Evolutionary conservation across 2,797 vertebrate genomes (phyloP), one percentile per base, ranked within the genome.

Genomic region (Centroberyx gerrardi): DNA sequence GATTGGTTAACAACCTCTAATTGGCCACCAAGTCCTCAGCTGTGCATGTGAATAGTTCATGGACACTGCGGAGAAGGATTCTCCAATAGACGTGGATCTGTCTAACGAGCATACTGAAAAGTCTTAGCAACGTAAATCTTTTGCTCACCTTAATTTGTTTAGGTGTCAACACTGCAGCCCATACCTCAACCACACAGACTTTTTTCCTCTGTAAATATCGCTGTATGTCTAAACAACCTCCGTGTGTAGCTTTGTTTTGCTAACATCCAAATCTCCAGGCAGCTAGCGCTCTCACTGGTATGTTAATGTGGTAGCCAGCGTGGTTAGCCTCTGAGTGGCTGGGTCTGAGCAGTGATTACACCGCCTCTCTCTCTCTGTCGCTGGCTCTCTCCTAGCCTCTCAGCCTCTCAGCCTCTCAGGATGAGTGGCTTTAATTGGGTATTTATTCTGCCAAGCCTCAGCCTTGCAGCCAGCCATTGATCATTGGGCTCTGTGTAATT

Each of bases 351-450:
- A 49, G 69, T 85, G 81, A 85, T 81, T 77, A 65, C 74, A 55
- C 48, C 70, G n/a, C 68, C 72, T 58, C 33, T 53, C 48, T 75
- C 72, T 59, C 38, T 67, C 59, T 64, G 68, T 69, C 67, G 28
- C 36, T 76, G 46, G 68, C 62, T 54, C 55, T 73, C 67, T 27
- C 59, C 75, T 53, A 70, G 56, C 60, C 62, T 73, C 2, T 27
- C 62, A 59, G 73, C 62, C 60, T 27, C 80, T 64, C 18, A 76
- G 63, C 69, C 65, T 67, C 68, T 85, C 53, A 75, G 71, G 68
- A 73, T 76, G 80, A 85, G 85, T 80, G 87, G 68, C 85, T 86
- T 72, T 80, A 84, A 88, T 92, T 75, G 76, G 61, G 72, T 75
- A 63, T 79, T 72, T 64, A 69, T 78, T 75, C 52, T 72, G 52